Conservation (phyloP, 2,888 invertebrate genomes). For the Hydropsyche betteni region DNA sequence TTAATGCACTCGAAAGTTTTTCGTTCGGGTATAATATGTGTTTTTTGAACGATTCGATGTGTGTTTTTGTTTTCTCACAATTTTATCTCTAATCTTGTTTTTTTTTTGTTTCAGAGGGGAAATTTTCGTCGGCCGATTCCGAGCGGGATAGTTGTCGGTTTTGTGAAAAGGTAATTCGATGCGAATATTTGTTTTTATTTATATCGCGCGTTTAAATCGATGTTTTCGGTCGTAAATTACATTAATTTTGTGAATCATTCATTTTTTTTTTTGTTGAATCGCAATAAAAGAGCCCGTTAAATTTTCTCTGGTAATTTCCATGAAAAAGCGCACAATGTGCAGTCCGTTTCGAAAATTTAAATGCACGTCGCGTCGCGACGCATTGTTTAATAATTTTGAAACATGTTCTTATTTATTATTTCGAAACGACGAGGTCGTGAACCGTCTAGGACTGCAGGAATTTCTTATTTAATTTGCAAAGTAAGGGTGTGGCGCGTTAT, state of each 20-base stretch:
- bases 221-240: background rate
- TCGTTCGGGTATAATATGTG: background rate
- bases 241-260: background rate
- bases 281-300: background rate
- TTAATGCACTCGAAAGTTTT: conserved; percentile 25
- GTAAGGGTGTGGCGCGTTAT: conserved; percentile 4
- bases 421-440: background rate
- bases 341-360: background rate
- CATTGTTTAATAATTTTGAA: background rate
- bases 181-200: too few relatives aligned
- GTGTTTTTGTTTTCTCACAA: conserved; percentile 7
- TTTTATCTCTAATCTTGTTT: conserved; percentile 1
- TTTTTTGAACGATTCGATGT: background rate
- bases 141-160: background rate
- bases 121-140: background rate
- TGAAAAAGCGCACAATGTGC: background rate
- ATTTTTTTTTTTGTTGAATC: background rate
- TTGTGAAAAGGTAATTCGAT: conserved; percentile 18
- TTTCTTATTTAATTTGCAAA: conserved; percentile 17
- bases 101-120: conserved; percentile 11
- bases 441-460: conserved; percentile 7
- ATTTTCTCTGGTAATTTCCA: background rate
- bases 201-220: background rate
- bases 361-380: background rate
- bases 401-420: background rate